Percentiles rank a stretch among this genome's conserved stretches.
Conservation (phyloP, 2,797 vertebrate genomes). For the Pipistrellus kuhlii region DNA sequence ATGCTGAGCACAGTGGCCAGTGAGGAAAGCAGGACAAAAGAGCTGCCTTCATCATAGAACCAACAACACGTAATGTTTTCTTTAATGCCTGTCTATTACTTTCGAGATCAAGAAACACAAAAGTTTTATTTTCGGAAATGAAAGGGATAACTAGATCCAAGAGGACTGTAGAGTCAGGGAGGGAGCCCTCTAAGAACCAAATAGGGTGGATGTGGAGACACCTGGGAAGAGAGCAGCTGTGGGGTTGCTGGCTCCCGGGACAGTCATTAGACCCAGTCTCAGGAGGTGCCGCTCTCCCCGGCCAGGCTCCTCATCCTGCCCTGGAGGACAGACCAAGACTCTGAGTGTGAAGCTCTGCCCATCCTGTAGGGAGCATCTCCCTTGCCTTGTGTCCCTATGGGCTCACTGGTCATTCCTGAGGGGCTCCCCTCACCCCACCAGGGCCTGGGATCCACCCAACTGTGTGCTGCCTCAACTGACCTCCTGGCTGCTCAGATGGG, state of each 20-base stretch:
- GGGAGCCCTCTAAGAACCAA: neutral
- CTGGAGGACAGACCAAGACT: neutral
- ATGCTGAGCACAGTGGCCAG: neutral
- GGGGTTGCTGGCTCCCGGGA: neutral
- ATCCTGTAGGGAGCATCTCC: neutral
- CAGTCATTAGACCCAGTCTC: neutral
- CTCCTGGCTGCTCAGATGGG: neutral
- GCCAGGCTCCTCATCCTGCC: neutral
- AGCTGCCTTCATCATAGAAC: neutral
- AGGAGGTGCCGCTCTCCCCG: neutral
- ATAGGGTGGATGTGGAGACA: neutral
- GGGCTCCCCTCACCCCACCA: neutral
- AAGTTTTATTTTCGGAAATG: constrained; percentile 29
- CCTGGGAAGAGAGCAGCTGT: neutral
- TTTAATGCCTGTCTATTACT: neutral
- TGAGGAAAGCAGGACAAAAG: neutral
- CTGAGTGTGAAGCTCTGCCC: accelerated
- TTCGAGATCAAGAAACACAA: constrained; percentile 1
- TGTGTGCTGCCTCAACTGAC: neutral
- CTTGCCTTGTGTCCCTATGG: neutral
- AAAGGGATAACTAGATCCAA: neutral
- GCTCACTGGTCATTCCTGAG: neutral
- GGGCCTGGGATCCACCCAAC: neutral
- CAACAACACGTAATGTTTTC: neutral
- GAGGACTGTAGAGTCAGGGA: neutral